Percentiles rank a stretch among this genome's conserved stretches.
These are phyloP conservation scores for Hycleus phaleratus DNA, from an alignment of 1,140 invertebrate species.

Conservation along the genomic window DNA sequence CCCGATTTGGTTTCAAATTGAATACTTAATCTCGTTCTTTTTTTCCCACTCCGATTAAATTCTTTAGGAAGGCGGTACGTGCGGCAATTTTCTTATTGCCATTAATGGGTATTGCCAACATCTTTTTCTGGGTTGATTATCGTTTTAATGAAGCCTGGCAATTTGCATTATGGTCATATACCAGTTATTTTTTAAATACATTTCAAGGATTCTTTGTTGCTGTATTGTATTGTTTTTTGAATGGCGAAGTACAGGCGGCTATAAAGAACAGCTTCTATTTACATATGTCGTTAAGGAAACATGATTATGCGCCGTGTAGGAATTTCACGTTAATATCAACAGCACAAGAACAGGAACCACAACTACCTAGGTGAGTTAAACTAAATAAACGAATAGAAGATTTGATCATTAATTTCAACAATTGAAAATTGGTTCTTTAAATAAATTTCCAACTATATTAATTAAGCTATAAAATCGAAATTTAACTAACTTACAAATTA, in stretches of 20 bases:
- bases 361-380: conserved; percentile 6
- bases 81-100: conserved; percentile 73
- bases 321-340: conserved; percentile 27
- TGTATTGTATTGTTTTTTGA: conserved; percentile 79
- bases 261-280: conserved; percentile 33
- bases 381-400: neutral
- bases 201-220: conserved; percentile 84
- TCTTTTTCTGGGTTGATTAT: conserved; percentile 63
- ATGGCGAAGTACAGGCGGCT: conserved; percentile 58
- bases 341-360: conserved; percentile 11
- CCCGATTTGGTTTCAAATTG: neutral
- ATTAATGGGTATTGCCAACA: conserved; percentile 73
- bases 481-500: neutral
- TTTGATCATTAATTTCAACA: neutral
- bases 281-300: conserved; percentile 28
- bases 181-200: conserved; percentile 69
- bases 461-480: no score
- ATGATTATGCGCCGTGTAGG: conserved; percentile 26
- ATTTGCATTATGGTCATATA: conserved; percentile 75
- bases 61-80: conserved; percentile 66
- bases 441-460: no score
- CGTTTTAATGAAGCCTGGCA: conserved; percentile 54
- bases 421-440: neutral
- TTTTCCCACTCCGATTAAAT: neutral
- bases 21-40: neutral